Conservation (phyloP, 2,888 invertebrate genomes). For the Melanotus villosus region DNA sequence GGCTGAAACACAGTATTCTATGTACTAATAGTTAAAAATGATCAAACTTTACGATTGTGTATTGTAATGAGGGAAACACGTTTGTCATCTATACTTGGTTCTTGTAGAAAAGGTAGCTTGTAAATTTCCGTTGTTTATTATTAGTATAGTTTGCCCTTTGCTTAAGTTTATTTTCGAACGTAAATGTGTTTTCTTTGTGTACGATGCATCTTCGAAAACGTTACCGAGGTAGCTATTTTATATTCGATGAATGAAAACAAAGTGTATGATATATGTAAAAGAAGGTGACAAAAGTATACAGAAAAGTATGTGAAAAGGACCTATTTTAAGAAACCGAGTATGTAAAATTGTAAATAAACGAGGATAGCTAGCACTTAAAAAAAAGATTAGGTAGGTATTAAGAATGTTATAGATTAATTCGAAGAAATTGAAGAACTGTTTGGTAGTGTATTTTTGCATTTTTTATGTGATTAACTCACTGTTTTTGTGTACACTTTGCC, state of each 20-base stretch:
- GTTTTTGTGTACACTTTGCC: slow-evolving; percentile 48
- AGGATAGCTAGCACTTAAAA: slow-evolving; percentile 46
- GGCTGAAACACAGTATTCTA: slow-evolving; percentile 37
- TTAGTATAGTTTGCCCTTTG: too few species aligned
- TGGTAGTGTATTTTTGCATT: slow-evolving; percentile 48
- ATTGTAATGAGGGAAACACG: neutral
- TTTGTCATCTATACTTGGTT: too few species aligned
- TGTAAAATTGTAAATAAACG: slow-evolving; percentile 46
- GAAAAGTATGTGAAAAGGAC: slow-evolving; percentile 37
- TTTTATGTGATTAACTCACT: slow-evolving; percentile 47
- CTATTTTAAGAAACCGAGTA: slow-evolving; percentile 36
- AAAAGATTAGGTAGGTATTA: slow-evolving; percentile 45
- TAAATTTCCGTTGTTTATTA: too few species aligned
- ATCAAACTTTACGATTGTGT: neutral
- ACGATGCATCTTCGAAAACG: slow-evolving; percentile 11
- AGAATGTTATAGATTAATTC: slow-evolving; percentile 48
- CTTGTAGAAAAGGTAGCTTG: too few species aligned
- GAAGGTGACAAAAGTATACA: slow-evolving; percentile 34
- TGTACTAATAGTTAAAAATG: slow-evolving; percentile 26
- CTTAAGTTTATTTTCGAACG: too few species aligned
- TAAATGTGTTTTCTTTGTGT: neutral
- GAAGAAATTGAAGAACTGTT: slow-evolving; percentile 44
- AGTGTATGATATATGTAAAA: neutral
- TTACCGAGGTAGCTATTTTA: slow-evolving; percentile 31
- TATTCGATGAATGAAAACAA: slow-evolving; percentile 20